A percentile compares a stretch with the other conserved stretches of the same genome.
These are phyloP conservation scores for Donacobius atricapilla DNA, from an alignment of 2,113 vertebrate species.

Conservation along the genomic window DNA sequence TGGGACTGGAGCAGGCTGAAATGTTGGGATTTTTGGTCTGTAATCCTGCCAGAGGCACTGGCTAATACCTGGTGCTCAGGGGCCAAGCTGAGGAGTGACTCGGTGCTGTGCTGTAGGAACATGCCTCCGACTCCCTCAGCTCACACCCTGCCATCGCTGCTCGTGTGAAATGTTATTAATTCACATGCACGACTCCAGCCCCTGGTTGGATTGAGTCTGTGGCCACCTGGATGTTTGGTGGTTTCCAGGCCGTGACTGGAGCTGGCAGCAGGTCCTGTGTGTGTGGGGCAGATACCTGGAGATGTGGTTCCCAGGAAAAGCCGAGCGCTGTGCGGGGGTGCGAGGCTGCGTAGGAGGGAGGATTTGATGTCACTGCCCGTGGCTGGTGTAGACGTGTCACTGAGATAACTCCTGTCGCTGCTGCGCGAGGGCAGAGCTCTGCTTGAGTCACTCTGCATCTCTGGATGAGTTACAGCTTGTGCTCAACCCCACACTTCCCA, in stretches of 20 bases:
- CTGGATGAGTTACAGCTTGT: background rate
- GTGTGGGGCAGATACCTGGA: background rate
- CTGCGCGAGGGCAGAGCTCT: background rate
- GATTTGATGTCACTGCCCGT: rapidly evolving
- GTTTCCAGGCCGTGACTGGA: background rate
- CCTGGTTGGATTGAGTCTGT: rapidly evolving
- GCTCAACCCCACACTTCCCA: background rate
- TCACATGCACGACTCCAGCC: background rate
- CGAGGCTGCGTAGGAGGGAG: background rate
- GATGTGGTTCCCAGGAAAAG: background rate
- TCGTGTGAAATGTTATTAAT: too few species aligned
- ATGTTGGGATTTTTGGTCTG: background rate
- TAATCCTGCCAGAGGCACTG: background rate
- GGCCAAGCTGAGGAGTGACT: background rate
- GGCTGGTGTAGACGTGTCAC: background rate
- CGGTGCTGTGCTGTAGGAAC: background rate
- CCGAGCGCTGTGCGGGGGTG: rapidly evolving
- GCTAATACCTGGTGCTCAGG: background rate
- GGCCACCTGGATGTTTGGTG: background rate
- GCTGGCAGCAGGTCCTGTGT: background rate
- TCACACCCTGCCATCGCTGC: background rate
- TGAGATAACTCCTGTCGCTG: background rate
- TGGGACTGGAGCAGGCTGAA: background rate
- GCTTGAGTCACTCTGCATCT: background rate
- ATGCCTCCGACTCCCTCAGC: background rate